Conservation (phyloP, 2,888 invertebrate genomes). For the Choristoneura rosaceana region DNA sequence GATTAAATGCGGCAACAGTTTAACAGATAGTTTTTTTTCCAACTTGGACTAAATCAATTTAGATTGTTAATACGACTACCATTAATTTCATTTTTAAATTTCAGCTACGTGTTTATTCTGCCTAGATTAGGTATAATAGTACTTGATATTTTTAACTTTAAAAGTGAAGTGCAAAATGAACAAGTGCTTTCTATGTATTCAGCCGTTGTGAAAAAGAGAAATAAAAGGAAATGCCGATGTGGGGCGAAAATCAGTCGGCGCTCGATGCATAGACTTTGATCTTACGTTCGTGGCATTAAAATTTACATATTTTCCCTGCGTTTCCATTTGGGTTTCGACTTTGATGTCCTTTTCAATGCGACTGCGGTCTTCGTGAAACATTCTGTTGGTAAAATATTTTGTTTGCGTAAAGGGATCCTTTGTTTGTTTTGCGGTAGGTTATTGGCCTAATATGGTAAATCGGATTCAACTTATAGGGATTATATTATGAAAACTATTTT, state of each 20-base stretch:
- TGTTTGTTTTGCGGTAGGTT: constrained; percentile 45
- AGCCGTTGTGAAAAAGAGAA: constrained; percentile 54
- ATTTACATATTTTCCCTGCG: constrained; percentile 80
- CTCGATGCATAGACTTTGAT: constrained; percentile 69
- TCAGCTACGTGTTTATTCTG: neutral
- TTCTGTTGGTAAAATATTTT: constrained; percentile 47
- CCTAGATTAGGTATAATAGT: neutral
- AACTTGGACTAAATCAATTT: neutral
- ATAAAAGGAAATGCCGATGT: constrained; percentile 54
- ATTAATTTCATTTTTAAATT: neutral
- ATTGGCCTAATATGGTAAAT: constrained; percentile 41
- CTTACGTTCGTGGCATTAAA: constrained; percentile 71
- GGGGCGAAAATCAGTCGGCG: constrained; percentile 61
- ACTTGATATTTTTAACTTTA: constrained; percentile 41
- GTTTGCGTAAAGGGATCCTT: constrained; percentile 50
- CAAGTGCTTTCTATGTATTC: constrained; percentile 50
- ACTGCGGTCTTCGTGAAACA: constrained; percentile 59
- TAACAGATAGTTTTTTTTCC: neutral
- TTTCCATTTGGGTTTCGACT: constrained; percentile 73
- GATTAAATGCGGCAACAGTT: neutral
- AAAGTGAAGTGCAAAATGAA: constrained; percentile 54
- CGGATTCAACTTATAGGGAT: constrained; percentile 19
- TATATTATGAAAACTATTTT: constrained; percentile 14
- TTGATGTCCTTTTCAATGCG: constrained; percentile 76
- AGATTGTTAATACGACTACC: neutral